Conservation (phyloP, 2,797 vertebrate genomes). For the Chelon labrosus region DNA sequence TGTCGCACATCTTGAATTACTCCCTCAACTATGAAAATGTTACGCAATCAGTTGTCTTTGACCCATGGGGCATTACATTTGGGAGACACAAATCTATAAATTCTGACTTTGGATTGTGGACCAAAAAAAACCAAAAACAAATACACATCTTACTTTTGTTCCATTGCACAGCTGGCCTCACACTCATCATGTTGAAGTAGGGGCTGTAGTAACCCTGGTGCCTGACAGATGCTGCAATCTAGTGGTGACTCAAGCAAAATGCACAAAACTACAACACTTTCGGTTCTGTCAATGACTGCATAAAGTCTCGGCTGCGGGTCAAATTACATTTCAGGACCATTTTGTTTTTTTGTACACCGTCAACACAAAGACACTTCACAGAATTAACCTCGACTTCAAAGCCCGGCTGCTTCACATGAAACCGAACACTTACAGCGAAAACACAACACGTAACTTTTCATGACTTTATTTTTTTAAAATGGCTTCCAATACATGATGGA, state of each 20-base stretch:
- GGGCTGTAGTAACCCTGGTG: neutral
- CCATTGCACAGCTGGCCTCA: neutral
- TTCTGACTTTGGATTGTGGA: neutral
- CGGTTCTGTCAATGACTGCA: no score
- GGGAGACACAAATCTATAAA: neutral
- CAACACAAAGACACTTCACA: neutral
- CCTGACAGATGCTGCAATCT: constrained; percentile 45
- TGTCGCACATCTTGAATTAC: no score
- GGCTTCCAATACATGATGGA: constrained; percentile 64
- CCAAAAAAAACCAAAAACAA: neutral
- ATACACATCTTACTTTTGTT: neutral
- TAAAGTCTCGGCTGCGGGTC: neutral
- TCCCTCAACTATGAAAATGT: no score
- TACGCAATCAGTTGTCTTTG: no score
- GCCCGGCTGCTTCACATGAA: neutral
- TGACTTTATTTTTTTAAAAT: constrained; percentile 80
- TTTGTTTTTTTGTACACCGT: neutral
- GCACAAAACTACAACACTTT: neutral
- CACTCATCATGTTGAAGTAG: no score
- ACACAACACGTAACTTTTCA: constrained; percentile 46
- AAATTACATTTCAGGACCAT: neutral
- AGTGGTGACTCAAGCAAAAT: constrained; percentile 39
- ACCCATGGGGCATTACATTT: neutral
- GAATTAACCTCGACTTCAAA: neutral
- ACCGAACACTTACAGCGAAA: neutral